A percentile compares a stretch with the other conserved stretches of the same genome.
phyloP scores from a whole-genome alignment of 2,797 vertebrate species.

The Tympanoctomys barrerae region DNA sequence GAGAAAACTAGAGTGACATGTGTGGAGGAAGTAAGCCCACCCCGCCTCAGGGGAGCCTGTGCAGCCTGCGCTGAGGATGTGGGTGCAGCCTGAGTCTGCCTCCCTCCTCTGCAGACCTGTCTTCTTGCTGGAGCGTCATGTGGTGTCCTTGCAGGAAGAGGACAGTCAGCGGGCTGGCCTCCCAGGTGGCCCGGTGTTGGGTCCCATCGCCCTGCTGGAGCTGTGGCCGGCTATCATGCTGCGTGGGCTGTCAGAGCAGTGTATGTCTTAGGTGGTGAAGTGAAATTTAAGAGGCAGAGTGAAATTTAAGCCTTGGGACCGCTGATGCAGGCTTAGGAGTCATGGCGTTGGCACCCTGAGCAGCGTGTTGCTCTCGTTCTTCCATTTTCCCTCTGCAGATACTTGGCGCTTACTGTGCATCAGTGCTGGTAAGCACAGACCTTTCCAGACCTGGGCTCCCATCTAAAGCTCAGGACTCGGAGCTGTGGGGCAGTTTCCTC shows the following conservation, averaged over 20 bases:
- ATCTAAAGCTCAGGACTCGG: not conserved
- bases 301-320: not conserved
- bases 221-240: not conserved
- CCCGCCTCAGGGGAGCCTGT: not conserved
- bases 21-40: rapidly evolving
- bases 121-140: not conserved
- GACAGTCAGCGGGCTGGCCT: not conserved
- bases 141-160: not conserved
- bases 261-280: not conserved
- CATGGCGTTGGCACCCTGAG: not conserved
- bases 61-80: too few species aligned
- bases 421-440: not conserved
- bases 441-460: not conserved
- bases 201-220: not conserved
- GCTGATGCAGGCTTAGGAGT: not conserved
- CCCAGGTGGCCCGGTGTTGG: not conserved
- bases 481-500: not conserved
- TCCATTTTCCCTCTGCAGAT: not conserved
- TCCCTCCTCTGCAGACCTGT: not conserved
- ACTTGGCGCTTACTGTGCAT: not conserved
- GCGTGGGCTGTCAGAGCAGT: not conserved
- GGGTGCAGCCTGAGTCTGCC: not conserved
- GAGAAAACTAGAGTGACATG: not conserved
- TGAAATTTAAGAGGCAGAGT: not conserved
- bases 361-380: not conserved